Evolutionary conservation across 2,113 vertebrate genomes (phyloP).

Genomic region (Penelope pileata): DNA sequence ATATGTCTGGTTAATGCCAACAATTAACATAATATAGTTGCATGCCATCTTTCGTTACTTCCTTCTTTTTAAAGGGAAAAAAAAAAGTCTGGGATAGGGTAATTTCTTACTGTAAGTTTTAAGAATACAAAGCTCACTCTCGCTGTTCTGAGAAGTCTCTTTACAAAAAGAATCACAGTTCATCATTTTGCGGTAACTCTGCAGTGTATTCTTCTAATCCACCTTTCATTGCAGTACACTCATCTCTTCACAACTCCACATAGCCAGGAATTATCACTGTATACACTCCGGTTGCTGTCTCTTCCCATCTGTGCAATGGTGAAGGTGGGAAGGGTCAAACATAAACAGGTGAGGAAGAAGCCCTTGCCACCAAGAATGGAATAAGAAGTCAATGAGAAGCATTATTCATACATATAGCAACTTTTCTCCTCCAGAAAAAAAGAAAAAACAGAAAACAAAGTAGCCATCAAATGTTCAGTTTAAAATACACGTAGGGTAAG

Average conservation of each 20-base stretch:
- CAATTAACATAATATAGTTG: fast-evolving
- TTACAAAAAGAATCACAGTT: neutral
- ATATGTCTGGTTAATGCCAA: neutral
- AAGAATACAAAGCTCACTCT: neutral
- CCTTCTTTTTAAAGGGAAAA: neutral
- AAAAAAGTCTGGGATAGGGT: neutral
- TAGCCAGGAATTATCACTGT: neutral
- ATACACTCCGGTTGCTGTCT: neutral
- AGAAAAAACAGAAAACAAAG: neutral
- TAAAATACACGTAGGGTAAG: neutral
- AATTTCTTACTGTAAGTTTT: neutral
- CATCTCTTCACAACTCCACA: neutral
- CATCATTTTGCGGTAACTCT: neutral
- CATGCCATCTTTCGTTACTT: neutral
- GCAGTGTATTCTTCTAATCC: neutral
- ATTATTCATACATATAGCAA: neutral
- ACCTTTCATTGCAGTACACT: neutral
- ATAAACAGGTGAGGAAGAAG: neutral
- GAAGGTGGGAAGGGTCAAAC: too few species aligned
- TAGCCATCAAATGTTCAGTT: neutral
- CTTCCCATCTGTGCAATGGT: too few species aligned
- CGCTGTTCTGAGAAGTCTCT: neutral
- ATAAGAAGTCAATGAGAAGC: neutral
- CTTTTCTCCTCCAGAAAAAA: neutral
- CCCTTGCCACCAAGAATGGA: neutral